Base-by-base conservation (phyloP, 2,888 invertebrate genomes). In the Teinopalpus imperialis region DNA sequence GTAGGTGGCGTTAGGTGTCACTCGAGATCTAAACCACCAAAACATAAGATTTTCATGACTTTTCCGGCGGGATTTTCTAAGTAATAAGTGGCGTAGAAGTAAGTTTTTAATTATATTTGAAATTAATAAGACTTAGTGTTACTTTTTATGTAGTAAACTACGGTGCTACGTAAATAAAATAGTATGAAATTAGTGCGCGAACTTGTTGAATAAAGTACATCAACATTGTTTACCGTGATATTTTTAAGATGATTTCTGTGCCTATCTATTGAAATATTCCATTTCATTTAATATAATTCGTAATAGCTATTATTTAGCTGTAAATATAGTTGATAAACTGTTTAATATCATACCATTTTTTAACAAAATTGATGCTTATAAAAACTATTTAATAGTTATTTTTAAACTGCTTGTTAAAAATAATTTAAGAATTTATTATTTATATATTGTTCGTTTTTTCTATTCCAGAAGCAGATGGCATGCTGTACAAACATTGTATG, bases 1-100 rank as follows among this genome's bases (percentile, higher is more conserved):
- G 86, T 88, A 89, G 89, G 88, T 88, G 88, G 89, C 89, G 89
- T 81, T 87, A 78, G 76, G 76, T 46, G 81, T 78, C 81, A 78
- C 59, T 69, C 64, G 73, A 70, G 69, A 74, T 66, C 64, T 56
- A 46, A 55, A 49, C 54, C 70, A 83, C 71, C 83, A 85, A 86
- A 86, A 87, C 87, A 87, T 75, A 61, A 70, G 72, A 76, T 89
- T 89, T 89, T 87, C 88, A 87, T 81, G 80, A 82, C 74, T 89
- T 85, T 89, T 85, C 88, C 89, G 85, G 78, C 74, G 73, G 69
- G 70, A 74, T 83, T 88, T 85, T 78, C 79, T 74, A 57, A 56
- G 64, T 63, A 71, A 68, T 61, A 54, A 60, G 51, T 62, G 57
- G 62, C 61, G 72, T 73, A 67, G 75, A 73, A 63, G 74, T 59